These are phyloP conservation scores for Austrolebias charrua DNA, from an alignment of 2,797 vertebrate genomes.

Conservation along the genomic window DNA sequence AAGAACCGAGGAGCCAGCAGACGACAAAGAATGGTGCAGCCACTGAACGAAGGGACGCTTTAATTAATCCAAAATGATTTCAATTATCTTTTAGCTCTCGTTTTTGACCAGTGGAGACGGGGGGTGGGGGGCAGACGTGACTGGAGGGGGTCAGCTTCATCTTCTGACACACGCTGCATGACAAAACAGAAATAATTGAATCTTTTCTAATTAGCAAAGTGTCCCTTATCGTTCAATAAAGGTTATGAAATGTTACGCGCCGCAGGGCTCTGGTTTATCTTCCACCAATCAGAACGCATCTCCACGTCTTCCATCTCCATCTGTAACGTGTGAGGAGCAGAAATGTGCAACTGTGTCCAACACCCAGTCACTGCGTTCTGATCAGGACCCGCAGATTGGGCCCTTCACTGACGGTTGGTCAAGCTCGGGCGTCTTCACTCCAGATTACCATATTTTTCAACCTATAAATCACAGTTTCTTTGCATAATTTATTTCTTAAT, in stretches of 20 bases:
- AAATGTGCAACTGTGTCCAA: neutral
- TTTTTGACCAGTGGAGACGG: conserved; percentile 1
- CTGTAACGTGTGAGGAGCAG: neutral
- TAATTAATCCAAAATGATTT: conserved; percentile 60
- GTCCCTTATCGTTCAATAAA: neutral
- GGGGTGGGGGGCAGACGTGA: neutral
- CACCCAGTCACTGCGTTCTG: neutral
- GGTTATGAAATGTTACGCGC: conserved; percentile 4
- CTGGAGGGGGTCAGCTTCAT: conserved; percentile 17
- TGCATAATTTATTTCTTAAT: too few relatives aligned
- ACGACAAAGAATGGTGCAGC: conserved; percentile 21
- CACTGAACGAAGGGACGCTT: conserved; percentile 7
- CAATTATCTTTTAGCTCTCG: conserved; percentile 36
- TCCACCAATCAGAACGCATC: neutral
- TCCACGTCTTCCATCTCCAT: neutral
- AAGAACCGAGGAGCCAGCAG: conserved; percentile 22
- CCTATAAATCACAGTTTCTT: too few relatives aligned
- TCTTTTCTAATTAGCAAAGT: conserved; percentile 15
- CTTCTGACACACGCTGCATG: conserved; percentile 1
- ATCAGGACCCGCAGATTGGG: neutral
- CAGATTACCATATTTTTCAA: too few relatives aligned
- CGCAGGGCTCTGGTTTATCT: neutral
- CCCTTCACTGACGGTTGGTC: too few relatives aligned
- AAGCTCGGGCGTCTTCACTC: too few relatives aligned
- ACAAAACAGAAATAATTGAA: conserved; percentile 30